A percentile compares a stretch with the other conserved stretches of the same genome.
Evolutionary conservation across 23 tunicate genomes (phyloP).

Genomic region (Styela plicata): DNA sequence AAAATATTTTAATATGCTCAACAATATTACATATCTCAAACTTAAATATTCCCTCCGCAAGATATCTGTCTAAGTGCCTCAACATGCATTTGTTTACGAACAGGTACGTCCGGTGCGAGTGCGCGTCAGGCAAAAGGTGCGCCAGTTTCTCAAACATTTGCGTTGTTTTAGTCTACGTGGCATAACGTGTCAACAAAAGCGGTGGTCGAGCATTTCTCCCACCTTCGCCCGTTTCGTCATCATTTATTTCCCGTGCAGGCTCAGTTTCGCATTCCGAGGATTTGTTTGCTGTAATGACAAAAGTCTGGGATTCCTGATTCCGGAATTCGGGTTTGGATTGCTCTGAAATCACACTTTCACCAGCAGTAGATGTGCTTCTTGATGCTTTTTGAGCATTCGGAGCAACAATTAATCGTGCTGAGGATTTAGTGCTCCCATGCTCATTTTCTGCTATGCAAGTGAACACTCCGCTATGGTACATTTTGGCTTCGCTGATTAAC

Average conservation of each 20-base stretch:
- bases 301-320: conserved; percentile 17
- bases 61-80: too few species aligned
- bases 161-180: neutral
- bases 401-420: conserved; percentile 50
- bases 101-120: neutral
- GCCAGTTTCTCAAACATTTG: neutral
- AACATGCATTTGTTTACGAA: neutral
- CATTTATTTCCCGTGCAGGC: conserved; percentile 21
- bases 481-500: conserved; percentile 62
- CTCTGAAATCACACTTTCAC: neutral
- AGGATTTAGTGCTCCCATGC: conserved; percentile 72
- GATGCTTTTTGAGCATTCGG: conserved; percentile 18
- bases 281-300: neutral
- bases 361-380: neutral
- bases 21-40: too few species aligned
- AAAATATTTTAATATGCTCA: too few species aligned
- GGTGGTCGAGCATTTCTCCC: conserved; percentile 7
- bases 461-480: conserved; percentile 72
- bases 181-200: neutral
- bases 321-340: neutral
- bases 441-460: conserved; percentile 83
- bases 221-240: conserved; percentile 88
- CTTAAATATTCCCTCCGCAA: too few species aligned
- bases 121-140: neutral
- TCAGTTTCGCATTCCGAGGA: neutral